phyloP scores from a whole-genome alignment of 2,797 vertebrate species.

The Otolemur crassicaudatus region DNA sequence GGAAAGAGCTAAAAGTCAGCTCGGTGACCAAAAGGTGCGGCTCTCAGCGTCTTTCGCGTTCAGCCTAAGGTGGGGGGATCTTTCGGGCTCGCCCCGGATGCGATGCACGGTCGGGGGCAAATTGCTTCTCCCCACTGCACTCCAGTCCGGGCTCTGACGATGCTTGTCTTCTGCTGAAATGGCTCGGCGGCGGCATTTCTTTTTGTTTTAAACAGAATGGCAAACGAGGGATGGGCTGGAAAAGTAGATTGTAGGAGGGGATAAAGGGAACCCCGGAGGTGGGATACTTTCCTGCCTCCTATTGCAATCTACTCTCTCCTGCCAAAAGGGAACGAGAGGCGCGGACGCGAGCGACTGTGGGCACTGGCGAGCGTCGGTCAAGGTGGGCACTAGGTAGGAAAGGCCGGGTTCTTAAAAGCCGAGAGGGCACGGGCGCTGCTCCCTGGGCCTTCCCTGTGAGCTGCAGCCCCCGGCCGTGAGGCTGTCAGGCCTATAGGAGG shows the following conservation, averaged over 20 bases:
- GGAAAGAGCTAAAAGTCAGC: not conserved
- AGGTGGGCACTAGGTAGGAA: not conserved
- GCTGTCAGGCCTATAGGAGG: constrained; percentile 73
- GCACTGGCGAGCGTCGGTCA: not conserved
- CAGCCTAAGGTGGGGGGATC: not conserved
- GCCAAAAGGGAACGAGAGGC: not conserved
- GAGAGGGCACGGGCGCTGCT: not conserved
- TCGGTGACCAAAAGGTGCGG: constrained; percentile 48
- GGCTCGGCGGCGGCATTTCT: constrained; percentile 35
- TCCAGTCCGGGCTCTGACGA: not conserved
- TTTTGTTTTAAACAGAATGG: constrained; percentile 69
- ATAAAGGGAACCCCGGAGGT: not conserved
- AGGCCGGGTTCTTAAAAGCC: not conserved
- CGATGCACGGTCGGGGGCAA: not conserved
- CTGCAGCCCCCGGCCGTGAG: not conserved
- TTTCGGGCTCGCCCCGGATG: too few species aligned
- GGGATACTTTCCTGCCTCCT: not conserved
- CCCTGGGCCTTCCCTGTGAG: not conserved
- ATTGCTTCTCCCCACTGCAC: not conserved
- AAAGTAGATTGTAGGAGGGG: not conserved
- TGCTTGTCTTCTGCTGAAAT: not conserved
- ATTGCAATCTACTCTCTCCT: not conserved
- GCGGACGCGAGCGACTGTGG: too few species aligned
- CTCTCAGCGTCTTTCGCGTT: not conserved
- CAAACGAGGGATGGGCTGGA: not conserved